Evolutionary conservation across 2,888 invertebrate genomes (phyloP).

Genomic region (Candidula unifasciata): DNA sequence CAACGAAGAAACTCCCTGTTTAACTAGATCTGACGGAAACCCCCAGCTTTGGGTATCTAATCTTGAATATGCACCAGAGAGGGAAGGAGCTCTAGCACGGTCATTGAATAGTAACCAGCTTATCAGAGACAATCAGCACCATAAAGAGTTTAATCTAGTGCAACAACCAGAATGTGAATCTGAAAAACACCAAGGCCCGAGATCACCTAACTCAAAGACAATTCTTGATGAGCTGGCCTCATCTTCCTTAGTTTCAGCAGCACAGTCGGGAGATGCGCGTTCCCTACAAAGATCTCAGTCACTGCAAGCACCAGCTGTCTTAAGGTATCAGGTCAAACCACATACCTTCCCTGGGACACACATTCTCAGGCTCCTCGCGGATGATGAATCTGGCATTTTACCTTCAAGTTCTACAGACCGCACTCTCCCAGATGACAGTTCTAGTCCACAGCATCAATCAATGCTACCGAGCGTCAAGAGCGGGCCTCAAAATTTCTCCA

Average conservation of each 20-base stretch:
- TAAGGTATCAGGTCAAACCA: not conserved
- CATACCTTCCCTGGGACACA: constrained; percentile 3
- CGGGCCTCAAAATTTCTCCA: constrained; percentile 25
- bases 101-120: no score
- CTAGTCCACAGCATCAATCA: not conserved
- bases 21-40: not conserved
- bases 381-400: not conserved
- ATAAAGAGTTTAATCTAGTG: not conserved
- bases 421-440: not conserved
- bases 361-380: not conserved
- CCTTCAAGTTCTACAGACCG: not conserved
- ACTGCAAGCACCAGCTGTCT: not conserved
- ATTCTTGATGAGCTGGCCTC: not conserved
- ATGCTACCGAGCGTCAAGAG: constrained; percentile 24
- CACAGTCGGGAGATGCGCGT: not conserved
- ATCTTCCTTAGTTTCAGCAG: not conserved
- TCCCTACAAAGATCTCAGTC: not conserved
- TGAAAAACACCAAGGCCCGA: not conserved
- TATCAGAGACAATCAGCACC: not conserved
- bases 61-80: not conserved
- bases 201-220: not conserved
- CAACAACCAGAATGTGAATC: not conserved
- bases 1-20: not conserved
- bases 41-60: no score
- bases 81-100: not conserved